Conservation (phyloP, 2,888 invertebrate species). For the Schrankia costaestrigalis region DNA sequence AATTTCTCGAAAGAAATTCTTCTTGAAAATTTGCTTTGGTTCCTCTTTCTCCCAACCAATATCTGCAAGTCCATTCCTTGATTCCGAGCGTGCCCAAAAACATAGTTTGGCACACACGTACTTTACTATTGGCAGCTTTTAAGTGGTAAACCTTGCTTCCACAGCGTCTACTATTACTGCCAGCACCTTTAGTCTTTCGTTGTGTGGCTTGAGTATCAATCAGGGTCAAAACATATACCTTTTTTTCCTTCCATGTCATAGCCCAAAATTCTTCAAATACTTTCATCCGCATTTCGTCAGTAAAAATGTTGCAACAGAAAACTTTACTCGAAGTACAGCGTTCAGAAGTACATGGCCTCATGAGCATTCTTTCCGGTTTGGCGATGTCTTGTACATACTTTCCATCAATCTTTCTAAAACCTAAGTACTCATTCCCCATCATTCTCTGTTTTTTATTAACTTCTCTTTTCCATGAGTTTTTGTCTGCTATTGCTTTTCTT, state of each 20-base stretch:
- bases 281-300: constrained; percentile 11
- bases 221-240: constrained; percentile 10
- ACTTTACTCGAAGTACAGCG: constrained; percentile 11
- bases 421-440: too few species aligned
- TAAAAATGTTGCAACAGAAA: constrained; percentile 11
- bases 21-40: too few species aligned
- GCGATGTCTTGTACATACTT: constrained; percentile 12
- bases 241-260: constrained; percentile 11
- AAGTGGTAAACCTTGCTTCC: constrained; percentile 6
- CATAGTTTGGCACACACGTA: not conserved
- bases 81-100: not conserved
- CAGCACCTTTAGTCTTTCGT: constrained; percentile 10
- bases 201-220: constrained; percentile 8
- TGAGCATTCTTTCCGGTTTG: constrained; percentile 10
- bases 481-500: constrained; percentile 5
- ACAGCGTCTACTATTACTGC: constrained; percentile 8
- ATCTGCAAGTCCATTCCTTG: not conserved
- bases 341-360: constrained; percentile 10
- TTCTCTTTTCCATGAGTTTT: constrained; percentile 4
- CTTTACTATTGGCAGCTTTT: constrained; percentile 8
- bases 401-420: constrained; percentile 7
- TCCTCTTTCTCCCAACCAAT: too few species aligned
- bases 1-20: too few species aligned
- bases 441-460: constrained; percentile 7
- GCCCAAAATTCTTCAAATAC: constrained; percentile 16